Base-by-base conservation (phyloP, 2,888 invertebrate genomes). In the Neuroscelio doddi region DNA sequence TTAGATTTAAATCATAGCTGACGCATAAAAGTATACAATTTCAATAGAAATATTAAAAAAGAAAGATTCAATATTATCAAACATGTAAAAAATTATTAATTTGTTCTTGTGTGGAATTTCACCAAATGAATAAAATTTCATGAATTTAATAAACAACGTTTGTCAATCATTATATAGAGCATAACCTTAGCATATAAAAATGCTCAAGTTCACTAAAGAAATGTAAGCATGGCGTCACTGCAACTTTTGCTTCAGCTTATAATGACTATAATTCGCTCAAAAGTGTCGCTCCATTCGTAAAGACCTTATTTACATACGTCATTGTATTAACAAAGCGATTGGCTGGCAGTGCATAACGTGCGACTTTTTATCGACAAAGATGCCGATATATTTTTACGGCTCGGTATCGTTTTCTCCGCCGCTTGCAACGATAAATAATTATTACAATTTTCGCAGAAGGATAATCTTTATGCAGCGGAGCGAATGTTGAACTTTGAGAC, bases 401-500 rank as follows among this genome's bases (percentile, higher is more conserved):
- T 26, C 15, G 21, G 4, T 56, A 49, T 47, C 50, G 44, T 24
- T 55, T 56, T 63, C 16, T 1, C 41, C 26, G 10, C 12, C 24
- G 41, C 10, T 42, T 14, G 44, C 21, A 21, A 36, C 32, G 41
- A 63, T 42, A 57, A 57, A 52, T 32, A 51, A 63, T 52, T 57
- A 32, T 32, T 32, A 46, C 15, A 49, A 55, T 16, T 50, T 27
- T 45, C 21, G 21, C 41, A 16, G 41, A 42, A 24, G 24, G 41
- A 56, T 46, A 51, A 63, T 63, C 56, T 47, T 52, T 46, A 51
- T 51, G 56, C 36, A 47, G 51, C 9, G n/a, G n/a, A 24, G 46
- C 51, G 51, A 38, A 26, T 57, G 50, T 57, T 57, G 63, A 63
- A 63, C 63, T 63, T 51, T 63, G 62, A 27, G 42, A 56, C 62